Base-by-base conservation (phyloP, 2,888 invertebrate species). In the Pristionchus entomophagus region DNA sequence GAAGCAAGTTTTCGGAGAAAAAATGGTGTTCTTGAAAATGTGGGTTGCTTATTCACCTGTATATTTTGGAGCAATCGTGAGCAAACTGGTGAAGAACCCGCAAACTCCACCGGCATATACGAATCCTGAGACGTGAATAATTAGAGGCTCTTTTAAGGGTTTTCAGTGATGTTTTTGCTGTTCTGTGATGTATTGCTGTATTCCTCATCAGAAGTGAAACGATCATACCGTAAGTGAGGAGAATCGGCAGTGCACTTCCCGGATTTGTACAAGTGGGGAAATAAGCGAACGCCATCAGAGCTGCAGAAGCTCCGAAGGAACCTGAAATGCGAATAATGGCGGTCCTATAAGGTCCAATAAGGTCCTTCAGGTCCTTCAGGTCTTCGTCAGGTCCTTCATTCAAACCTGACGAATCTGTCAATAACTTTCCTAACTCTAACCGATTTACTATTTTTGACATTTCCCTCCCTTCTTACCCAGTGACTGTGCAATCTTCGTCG, bases 191-290 rank as follows among this genome's bases (percentile, higher is more conserved):
- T 22, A 22, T 56, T n/a, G 56, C n/a, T n/a, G n/a, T n/a, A n/a
- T n/a, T n/a, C 12, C 19, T 4, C 2, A 69, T 5, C 26, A 32
- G 32, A 26, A 59, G 26, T 59, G 14, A 14, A 35, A 62, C 10
- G n/a, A 14, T n/a, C 62, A 26, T 26, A 83, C 82, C 82, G n/a
- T 62, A 83, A n/a, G 29, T 29, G 38, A 83, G 8, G n/a, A 83
- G 82, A 83, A 83, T 83, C 1, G 62, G 59, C 59, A 83, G 29
- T 0, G 62, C 82, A 8, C 38, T 59, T 22, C 45, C 26, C 19
- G 82, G 82, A 62, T 83, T 83, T 12, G 56, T 26, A 45, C 82
- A 83, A 17, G 82, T 62, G 38, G 82, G 82, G 32, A 83, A 29
- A 17, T 32, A 83, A 1, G 82, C 82, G 29, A 83, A 62, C 3